Conservation (phyloP, 1,140 invertebrate genomes). For the Drosophila eugracilis region DNA sequence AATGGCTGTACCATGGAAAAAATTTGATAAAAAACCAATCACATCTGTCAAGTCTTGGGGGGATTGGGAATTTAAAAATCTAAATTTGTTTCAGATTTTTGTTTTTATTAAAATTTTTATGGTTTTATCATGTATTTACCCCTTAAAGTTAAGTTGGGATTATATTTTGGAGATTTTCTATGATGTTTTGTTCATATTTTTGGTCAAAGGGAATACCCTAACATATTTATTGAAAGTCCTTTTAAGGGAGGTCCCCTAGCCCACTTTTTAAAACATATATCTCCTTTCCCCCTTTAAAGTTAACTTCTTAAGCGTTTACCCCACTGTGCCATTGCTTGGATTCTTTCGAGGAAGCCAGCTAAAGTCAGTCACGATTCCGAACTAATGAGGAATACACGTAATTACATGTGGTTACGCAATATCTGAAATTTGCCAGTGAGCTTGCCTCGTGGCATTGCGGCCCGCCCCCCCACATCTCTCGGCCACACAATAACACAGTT, state of each 20-base stretch:
- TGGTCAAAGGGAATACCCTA: too few relatives aligned
- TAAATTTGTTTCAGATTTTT: too few relatives aligned
- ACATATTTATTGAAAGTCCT: too few relatives aligned
- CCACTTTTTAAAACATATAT: too few relatives aligned
- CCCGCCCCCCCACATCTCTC: neutral
- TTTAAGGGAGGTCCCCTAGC: too few relatives aligned
- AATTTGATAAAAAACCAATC: neutral
- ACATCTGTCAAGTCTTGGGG: neutral
- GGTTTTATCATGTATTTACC: too few relatives aligned
- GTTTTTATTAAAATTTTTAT: too few relatives aligned
- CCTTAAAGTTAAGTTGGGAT: too few relatives aligned
- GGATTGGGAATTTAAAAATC: neutral
- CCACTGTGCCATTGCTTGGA: constrained; percentile 41
- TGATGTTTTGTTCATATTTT: too few relatives aligned
- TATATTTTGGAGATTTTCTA: too few relatives aligned
- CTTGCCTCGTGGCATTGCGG: constrained; percentile 18
- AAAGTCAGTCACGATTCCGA: constrained; percentile 64
- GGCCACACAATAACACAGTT: neutral
- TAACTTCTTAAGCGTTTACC: neutral
- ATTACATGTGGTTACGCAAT: constrained; percentile 78
- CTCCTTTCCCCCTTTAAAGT: too few relatives aligned
- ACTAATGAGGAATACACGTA: constrained; percentile 78
- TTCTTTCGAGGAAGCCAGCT: constrained; percentile 5
- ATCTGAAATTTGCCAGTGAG: constrained; percentile 30
- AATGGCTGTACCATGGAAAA: constrained; percentile 52